Evolutionary conservation across 2,797 vertebrate species (phyloP).

Genomic region (Nannoperca obscura): DNA sequence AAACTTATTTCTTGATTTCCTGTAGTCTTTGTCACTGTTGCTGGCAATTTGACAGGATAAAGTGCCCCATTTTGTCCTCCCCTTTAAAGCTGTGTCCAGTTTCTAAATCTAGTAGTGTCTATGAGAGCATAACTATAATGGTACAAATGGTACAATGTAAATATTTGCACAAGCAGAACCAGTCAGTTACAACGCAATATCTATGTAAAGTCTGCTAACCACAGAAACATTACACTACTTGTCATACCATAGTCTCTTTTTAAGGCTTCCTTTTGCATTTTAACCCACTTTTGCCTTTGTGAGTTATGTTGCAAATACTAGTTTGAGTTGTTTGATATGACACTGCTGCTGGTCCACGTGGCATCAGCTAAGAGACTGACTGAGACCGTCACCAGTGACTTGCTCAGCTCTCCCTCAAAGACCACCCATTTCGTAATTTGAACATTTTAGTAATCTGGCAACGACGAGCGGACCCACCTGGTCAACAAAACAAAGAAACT

Average conservation of each 20-base stretch:
- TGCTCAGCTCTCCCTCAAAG: background rate
- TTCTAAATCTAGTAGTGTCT: background rate
- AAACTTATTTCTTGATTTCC: background rate
- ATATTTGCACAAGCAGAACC: background rate
- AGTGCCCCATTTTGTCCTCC: background rate
- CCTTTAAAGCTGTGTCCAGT: background rate
- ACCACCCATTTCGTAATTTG: background rate
- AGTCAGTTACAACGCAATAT: background rate
- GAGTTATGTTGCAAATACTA: background rate
- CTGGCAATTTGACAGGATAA: background rate
- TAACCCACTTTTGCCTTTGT: too few species aligned
- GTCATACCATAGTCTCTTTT: background rate
- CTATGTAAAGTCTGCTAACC: background rate
- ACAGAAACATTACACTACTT: background rate
- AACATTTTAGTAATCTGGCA: background rate
- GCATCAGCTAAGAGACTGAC: background rate
- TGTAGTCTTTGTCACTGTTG: background rate
- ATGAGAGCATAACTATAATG: background rate
- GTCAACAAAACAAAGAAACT: too few species aligned
- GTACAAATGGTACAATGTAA: background rate
- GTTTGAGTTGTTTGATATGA: conserved; percentile 5
- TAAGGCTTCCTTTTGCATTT: background rate
- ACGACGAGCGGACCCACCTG: too few species aligned
- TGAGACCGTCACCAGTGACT: background rate
- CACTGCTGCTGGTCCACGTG: background rate